These are phyloP conservation scores for Glyptemys insculpta DNA, from an alignment of 2,797 vertebrate species.

Conservation along the genomic window DNA sequence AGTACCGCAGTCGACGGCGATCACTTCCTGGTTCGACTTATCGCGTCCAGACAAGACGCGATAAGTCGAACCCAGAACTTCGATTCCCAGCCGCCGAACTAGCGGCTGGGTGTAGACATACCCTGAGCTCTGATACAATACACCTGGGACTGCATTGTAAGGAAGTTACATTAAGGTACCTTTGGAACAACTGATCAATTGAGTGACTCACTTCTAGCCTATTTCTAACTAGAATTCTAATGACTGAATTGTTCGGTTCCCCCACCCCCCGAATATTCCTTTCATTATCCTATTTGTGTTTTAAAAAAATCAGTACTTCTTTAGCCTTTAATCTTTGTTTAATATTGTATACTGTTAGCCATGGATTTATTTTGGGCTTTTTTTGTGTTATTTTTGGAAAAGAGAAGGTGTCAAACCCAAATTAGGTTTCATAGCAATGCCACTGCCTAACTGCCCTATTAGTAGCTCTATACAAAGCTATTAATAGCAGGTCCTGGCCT, in stretches of 20 bases:
- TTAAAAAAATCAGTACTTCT: conserved; percentile 23
- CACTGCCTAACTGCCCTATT: conserved; percentile 73
- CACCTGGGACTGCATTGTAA: neutral
- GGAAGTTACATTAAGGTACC: neutral
- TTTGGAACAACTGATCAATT: conserved; percentile 27
- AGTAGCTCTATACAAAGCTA: conserved; percentile 61
- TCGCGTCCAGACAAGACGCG: no score
- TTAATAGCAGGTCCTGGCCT: conserved; percentile 67
- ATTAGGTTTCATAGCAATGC: conserved; percentile 65
- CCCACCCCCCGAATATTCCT: rapidly evolving
- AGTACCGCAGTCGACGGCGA: no score
- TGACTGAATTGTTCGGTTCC: neutral
- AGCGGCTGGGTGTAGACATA: no score
- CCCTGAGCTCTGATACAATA: neutral
- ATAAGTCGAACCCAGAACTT: no score
- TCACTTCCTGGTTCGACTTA: no score
- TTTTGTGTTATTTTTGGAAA: conserved; percentile 55
- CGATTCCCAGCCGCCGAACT: no score
- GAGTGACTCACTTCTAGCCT: conserved; percentile 18
- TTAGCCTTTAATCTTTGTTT: conserved; percentile 19
- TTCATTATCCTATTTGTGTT: conserved; percentile 3
- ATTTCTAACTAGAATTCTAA: neutral
- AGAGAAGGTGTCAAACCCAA: conserved; percentile 72
- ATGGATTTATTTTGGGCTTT: conserved; percentile 8
- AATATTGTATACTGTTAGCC: neutral